A percentile compares a stretch with the other conserved stretches of the same genome.
Conservation (phyloP, 2,797 vertebrate species). For the Remorina albescens region DNA sequence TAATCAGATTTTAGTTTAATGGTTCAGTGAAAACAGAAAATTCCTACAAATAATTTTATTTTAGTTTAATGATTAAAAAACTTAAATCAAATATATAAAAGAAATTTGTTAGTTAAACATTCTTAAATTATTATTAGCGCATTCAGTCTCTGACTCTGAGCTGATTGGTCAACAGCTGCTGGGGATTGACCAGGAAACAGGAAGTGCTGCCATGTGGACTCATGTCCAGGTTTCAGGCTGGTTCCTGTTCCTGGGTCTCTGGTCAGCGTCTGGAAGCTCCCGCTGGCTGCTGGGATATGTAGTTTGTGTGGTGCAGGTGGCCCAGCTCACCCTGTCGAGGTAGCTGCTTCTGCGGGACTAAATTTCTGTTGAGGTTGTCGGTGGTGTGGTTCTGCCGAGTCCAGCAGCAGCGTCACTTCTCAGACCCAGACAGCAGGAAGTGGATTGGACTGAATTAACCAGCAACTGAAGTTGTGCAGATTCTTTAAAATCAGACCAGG, state of each 20-base stretch:
- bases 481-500: neutral
- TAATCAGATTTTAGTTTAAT: neutral
- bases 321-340: neutral
- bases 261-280: neutral
- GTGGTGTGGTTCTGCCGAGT: neutral
- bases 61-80: too few relatives aligned
- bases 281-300: slow-evolving; percentile 21
- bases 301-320: neutral
- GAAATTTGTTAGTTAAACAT: too few relatives aligned
- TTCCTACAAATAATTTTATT: too few relatives aligned
- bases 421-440: neutral
- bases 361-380: neutral
- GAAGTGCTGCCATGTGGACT: neutral
- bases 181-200: too few relatives aligned
- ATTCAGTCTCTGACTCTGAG: too few relatives aligned
- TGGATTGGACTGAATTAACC: too few relatives aligned
- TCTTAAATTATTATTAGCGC: too few relatives aligned
- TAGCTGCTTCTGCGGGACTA: neutral
- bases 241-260: neutral
- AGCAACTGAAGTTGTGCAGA: too few relatives aligned
- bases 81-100: too few relatives aligned
- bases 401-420: neutral
- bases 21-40: neutral
- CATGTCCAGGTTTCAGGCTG: neutral
- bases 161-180: neutral